Evolutionary conservation across 2,113 vertebrate genomes (phyloP).

Genomic region (Capreolus pygargus): DNA sequence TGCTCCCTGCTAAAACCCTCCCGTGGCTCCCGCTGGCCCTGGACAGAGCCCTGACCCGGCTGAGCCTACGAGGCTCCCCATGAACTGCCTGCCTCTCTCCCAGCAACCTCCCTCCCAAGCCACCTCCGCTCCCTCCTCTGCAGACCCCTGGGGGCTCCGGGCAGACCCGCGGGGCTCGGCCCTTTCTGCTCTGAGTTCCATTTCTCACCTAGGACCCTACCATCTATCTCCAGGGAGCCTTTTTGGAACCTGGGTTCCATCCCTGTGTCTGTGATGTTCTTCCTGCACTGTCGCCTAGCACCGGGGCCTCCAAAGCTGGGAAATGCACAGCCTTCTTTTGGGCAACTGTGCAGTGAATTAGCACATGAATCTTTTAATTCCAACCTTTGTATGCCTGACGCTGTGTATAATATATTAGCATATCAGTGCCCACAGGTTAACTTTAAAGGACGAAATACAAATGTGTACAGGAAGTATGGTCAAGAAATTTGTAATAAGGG

Average conservation of each 20-base stretch:
- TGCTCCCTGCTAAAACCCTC: neutral
- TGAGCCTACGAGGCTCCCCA: neutral
- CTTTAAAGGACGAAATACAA: neutral
- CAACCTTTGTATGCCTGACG: neutral
- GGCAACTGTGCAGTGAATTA: neutral
- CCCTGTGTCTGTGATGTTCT: neutral
- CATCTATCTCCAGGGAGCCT: neutral
- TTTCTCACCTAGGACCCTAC: neutral
- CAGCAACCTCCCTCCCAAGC: neutral
- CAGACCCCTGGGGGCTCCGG: fast-evolving
- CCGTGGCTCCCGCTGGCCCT: fast-evolving
- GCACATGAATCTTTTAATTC: neutral
- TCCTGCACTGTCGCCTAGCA: neutral
- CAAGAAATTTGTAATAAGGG: neutral
- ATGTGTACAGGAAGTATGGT: neutral
- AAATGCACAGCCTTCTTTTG: neutral
- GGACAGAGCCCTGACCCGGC: neutral
- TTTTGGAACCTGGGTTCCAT: neutral
- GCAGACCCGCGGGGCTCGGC: neutral
- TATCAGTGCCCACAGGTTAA: neutral
- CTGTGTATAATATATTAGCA: neutral
- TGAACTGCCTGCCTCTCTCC: neutral
- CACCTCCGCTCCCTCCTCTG: neutral
- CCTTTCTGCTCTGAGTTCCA: neutral
- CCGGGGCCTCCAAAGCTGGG: neutral